Conservation (phyloP, 2,113 vertebrate genomes). For the Vidua chalybeata region DNA sequence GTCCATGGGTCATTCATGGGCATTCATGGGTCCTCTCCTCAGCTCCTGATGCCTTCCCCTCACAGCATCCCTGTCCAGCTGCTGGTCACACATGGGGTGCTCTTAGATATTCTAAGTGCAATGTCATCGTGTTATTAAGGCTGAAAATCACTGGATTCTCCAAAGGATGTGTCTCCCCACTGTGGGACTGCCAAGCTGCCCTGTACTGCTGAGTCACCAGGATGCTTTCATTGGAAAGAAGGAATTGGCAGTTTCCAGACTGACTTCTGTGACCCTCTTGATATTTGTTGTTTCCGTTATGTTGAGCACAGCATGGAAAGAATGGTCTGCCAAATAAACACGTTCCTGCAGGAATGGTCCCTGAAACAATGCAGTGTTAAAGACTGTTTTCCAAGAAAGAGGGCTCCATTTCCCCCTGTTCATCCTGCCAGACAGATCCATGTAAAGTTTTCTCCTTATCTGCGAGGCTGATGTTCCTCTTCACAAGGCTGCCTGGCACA, state of each 20-base stretch:
- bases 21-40: neutral
- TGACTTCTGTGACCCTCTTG: neutral
- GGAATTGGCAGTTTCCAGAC: neutral
- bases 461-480: fast-evolving
- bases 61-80: neutral
- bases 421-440: neutral
- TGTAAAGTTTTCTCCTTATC: neutral
- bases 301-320: neutral
- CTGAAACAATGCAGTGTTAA: neutral
- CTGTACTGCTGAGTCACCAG: neutral
- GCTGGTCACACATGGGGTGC: fast-evolving
- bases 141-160: neutral
- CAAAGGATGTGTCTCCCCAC: neutral
- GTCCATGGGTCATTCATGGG: neutral
- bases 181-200: neutral
- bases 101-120: neutral
- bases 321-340: neutral
- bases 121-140: neutral
- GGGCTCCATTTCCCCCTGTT: neutral
- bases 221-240: slow-evolving; percentile 1
- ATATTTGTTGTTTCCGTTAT: neutral
- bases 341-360: neutral
- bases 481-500: neutral
- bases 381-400: neutral
- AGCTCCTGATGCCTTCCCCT: neutral